These are phyloP conservation scores for Medauroidea extradentata DNA, from an alignment of 1,140 invertebrate species.

Conservation along the genomic window DNA sequence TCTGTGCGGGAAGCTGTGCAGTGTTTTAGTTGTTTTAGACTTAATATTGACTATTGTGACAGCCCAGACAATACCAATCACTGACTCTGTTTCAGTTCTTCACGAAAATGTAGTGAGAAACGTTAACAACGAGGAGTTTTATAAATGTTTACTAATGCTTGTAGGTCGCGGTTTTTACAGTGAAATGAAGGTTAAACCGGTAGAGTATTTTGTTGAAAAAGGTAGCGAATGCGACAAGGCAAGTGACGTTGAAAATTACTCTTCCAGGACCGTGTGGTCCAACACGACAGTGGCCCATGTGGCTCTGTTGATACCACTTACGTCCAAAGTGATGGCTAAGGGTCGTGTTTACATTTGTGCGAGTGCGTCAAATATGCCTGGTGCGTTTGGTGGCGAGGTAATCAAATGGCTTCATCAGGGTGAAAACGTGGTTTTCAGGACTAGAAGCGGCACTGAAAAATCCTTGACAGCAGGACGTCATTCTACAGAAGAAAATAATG, in stretches of 20 bases:
- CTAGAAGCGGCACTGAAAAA: not conserved
- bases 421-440: slow-evolving; percentile 2
- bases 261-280: not conserved
- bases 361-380: not conserved
- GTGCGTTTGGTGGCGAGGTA: slow-evolving; percentile 11
- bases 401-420: slow-evolving; percentile 13
- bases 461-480: not conserved
- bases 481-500: not conserved
- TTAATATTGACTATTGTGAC: not conserved
- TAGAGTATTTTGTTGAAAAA: not conserved
- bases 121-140: slow-evolving; percentile 11
- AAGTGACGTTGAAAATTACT: not conserved
- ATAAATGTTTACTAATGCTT: slow-evolving; percentile 2
- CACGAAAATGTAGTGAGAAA: slow-evolving; percentile 3
- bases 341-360: slow-evolving; percentile 1
- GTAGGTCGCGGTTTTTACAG: slow-evolving; percentile 3
- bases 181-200: slow-evolving; percentile 2
- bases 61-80: not conserved
- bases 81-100: slow-evolving; percentile 2
- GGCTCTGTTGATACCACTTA: not conserved
- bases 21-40: slow-evolving; percentile 5
- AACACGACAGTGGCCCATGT: not conserved
- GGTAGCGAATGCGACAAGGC: not conserved
- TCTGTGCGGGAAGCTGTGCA: not conserved
- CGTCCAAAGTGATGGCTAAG: not conserved